phyloP scores from a whole-genome alignment of 2,797 vertebrate genomes.

The Tolypeutes matacus region DNA sequence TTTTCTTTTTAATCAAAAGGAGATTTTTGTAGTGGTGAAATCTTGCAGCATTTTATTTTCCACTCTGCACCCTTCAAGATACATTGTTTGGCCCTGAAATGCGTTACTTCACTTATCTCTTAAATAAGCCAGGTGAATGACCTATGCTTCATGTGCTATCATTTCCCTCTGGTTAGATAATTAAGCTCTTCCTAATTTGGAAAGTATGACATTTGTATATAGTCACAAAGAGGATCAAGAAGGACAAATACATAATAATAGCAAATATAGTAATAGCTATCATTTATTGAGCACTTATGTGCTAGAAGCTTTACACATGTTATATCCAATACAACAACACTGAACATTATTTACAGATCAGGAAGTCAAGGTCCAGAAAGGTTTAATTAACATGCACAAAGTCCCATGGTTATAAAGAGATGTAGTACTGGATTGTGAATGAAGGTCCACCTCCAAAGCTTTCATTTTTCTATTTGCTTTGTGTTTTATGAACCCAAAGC shows the following conservation, averaged over 20 bases:
- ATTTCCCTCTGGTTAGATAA: background rate
- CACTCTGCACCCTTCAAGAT: background rate
- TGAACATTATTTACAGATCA: background rate
- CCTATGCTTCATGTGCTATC: background rate
- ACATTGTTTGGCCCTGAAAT: background rate
- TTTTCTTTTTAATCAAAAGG: slow-evolving; percentile 17
- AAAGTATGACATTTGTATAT: background rate
- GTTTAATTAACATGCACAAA: background rate
- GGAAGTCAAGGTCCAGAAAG: background rate
- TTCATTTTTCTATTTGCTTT: slow-evolving; percentile 48
- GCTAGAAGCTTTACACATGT: background rate
- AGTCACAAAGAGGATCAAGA: background rate
- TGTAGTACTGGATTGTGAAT: background rate
- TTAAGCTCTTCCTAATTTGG: background rate
- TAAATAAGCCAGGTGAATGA: background rate
- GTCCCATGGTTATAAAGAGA: background rate
- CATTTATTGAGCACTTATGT: fast-evolving
- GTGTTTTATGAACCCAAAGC: background rate
- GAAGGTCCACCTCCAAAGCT: background rate
- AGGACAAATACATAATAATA: background rate
- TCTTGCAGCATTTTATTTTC: background rate
- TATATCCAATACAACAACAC: background rate
- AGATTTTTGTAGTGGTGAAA: background rate
- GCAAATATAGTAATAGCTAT: background rate
- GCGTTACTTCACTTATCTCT: background rate